Evolutionary conservation across 2,113 vertebrate species (phyloP).

Genomic region (Candoia aspera): DNA sequence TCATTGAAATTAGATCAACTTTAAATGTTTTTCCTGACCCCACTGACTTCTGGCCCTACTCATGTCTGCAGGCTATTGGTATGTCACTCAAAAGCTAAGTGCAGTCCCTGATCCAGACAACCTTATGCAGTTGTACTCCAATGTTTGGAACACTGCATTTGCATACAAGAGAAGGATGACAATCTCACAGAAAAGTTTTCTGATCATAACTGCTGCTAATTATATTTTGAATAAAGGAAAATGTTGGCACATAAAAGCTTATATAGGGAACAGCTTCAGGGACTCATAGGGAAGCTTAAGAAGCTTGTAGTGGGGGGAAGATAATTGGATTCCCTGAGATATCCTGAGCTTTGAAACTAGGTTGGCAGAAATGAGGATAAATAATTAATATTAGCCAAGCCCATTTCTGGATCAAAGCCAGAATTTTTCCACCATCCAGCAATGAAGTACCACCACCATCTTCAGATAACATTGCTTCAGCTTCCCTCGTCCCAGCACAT

Average conservation of each 20-base stretch:
- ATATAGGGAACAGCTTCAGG: background rate
- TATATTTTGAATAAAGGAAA: background rate
- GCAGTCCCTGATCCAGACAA: background rate
- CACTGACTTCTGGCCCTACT: background rate
- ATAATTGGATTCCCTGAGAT: background rate
- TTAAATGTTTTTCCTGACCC: background rate
- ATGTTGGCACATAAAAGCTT: background rate
- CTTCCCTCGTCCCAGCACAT: background rate
- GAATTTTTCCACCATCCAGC: background rate
- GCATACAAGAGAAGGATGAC: background rate
- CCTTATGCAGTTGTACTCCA: background rate
- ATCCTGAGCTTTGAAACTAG: background rate
- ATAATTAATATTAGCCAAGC: background rate
- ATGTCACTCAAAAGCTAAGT: background rate
- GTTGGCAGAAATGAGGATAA: background rate
- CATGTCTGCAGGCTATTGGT: background rate
- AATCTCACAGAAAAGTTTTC: background rate
- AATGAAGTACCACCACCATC: background rate
- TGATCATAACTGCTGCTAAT: background rate
- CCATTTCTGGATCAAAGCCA: background rate
- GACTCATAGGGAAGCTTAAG: background rate
- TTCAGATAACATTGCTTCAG: background rate
- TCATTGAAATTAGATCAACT: background rate
- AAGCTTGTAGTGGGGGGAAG: background rate
- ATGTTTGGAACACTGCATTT: background rate